Evolutionary conservation across 2,797 vertebrate species (phyloP).

Genomic region (Martes flavigula): DNA sequence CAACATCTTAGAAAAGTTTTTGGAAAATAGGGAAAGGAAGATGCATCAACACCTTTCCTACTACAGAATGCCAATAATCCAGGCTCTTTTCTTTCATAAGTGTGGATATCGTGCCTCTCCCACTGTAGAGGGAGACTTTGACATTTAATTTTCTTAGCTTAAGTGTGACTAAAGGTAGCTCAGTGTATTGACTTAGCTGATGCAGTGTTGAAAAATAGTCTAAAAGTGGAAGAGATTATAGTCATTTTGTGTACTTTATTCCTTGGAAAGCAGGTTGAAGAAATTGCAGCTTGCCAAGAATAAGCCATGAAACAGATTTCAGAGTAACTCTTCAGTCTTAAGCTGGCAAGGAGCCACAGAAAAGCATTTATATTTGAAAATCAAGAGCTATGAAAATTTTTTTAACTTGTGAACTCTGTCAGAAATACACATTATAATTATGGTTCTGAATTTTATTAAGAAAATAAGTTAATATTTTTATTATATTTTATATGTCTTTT

Average conservation of each 20-base stretch:
- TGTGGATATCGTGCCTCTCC: neutral
- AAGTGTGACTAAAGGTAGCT: neutral
- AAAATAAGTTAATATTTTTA: neutral
- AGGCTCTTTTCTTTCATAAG: neutral
- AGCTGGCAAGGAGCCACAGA: neutral
- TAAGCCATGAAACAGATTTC: neutral
- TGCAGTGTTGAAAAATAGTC: neutral
- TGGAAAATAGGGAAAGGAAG: neutral
- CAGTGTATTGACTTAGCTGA: neutral
- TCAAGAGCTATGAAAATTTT: neutral
- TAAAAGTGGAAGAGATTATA: neutral
- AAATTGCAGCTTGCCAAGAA: neutral
- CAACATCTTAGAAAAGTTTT: neutral
- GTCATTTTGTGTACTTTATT: neutral
- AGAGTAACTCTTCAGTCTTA: neutral
- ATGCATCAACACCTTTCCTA: neutral
- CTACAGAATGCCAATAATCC: neutral
- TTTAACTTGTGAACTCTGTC: neutral
- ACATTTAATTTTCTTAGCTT: neutral
- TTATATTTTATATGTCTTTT: neutral
- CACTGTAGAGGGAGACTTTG: neutral
- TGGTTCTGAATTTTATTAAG: neutral
- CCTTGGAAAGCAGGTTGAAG: neutral
- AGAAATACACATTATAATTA: neutral
- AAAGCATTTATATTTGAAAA: neutral